phyloP scores from a whole-genome alignment of 2,797 vertebrate genomes.

The Sus cebifrons region DNA sequence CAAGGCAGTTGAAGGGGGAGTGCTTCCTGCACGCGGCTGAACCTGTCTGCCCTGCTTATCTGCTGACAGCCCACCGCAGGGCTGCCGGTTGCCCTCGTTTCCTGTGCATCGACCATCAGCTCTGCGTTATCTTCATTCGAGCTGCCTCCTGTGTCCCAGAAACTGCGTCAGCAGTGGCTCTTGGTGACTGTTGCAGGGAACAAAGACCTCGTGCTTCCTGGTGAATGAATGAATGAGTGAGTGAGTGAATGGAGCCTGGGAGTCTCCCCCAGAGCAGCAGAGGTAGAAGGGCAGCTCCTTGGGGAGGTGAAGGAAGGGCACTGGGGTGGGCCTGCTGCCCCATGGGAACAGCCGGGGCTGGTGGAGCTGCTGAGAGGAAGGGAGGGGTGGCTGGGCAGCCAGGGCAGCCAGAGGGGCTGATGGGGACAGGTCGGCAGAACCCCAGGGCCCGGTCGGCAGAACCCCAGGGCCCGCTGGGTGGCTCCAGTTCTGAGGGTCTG shows the following conservation, averaged over 20 bases:
- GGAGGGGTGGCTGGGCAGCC: not conserved
- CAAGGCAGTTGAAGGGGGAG: too few relatives aligned
- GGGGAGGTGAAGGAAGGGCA: not conserved
- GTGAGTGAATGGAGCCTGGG: not conserved
- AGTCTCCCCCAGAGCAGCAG: not conserved
- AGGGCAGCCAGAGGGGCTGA: too few relatives aligned
- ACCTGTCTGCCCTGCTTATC: not conserved
- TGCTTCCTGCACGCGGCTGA: not conserved
- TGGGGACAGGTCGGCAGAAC: not conserved
- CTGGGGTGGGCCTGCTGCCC: not conserved
- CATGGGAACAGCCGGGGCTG: not conserved
- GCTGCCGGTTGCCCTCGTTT: rapidly evolving
- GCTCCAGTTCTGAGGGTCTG: not conserved
- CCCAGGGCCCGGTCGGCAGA: not conserved
- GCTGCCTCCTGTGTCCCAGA: not conserved
- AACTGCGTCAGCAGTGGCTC: not conserved
- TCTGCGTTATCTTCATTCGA: not conserved
- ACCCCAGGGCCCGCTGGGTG: not conserved
- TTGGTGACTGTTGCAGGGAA: not conserved
- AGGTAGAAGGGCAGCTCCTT: not conserved
- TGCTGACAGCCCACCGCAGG: rapidly evolving
- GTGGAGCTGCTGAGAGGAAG: not conserved
- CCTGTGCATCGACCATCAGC: not conserved
- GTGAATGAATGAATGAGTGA: not conserved
- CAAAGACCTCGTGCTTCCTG: not conserved